phyloP scores from a whole-genome alignment of 2,113 vertebrate species.

The Aldabrachelys gigantea region DNA sequence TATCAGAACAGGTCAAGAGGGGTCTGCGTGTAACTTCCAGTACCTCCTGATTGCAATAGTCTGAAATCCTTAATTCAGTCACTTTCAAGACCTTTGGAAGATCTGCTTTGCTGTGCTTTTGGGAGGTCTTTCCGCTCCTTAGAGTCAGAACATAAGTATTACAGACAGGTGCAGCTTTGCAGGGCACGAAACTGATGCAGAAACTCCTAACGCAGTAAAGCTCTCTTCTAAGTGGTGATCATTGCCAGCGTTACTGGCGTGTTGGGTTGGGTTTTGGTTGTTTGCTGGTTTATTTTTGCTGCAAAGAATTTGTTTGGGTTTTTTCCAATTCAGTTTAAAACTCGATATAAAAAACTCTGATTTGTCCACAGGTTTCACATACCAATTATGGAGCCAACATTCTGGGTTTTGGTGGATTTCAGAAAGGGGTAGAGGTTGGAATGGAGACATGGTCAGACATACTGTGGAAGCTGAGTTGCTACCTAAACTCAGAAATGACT shows the following conservation, averaged over 20 bases:
- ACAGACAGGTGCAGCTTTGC: not conserved
- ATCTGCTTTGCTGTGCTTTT: not conserved
- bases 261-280: not conserved
- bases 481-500: not conserved
- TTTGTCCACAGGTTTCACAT: not conserved
- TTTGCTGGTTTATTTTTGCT: not conserved
- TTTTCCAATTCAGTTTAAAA: not conserved
- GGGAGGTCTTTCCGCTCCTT: not conserved
- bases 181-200: not conserved
- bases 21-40: not conserved
- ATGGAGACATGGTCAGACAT: not conserved
- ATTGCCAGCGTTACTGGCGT: not conserved
- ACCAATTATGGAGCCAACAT: not conserved
- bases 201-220: not conserved
- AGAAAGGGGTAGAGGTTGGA: not conserved
- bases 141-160: not conserved
- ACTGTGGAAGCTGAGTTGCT: not conserved
- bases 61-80: not conserved
- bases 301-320: not conserved
- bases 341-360: not conserved
- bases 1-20: not conserved
- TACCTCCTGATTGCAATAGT: not conserved
- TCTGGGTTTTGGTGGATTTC: not conserved
- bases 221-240: not conserved
- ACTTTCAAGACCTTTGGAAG: not conserved